Conservation (phyloP, 2,888 invertebrate species). For the Biston stratarius region DNA sequence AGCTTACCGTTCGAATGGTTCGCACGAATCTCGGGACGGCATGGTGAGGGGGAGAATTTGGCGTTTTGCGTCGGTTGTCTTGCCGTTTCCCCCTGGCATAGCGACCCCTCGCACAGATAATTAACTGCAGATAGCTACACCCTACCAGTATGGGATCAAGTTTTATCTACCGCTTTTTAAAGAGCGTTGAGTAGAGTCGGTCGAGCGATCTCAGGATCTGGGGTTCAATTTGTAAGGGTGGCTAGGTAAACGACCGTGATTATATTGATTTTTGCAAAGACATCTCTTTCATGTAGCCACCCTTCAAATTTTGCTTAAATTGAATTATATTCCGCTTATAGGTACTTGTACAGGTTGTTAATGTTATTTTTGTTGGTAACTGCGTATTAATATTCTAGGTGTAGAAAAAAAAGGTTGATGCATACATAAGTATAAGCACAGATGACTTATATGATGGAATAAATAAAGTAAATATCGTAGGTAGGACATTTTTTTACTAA, state of each 20-base stretch:
- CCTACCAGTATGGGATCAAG: slow-evolving; percentile 70
- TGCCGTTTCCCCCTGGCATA: slow-evolving; percentile 61
- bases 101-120: slow-evolving; percentile 77
- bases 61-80: slow-evolving; percentile 67
- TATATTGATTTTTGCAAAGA: slow-evolving; percentile 81
- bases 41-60: slow-evolving; percentile 70
- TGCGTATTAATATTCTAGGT: background rate
- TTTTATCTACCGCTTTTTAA: slow-evolving; percentile 80
- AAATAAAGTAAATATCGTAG: too few relatives aligned
- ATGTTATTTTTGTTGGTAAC: background rate
- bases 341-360: background rate
- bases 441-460: too few relatives aligned
- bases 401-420: too few relatives aligned
- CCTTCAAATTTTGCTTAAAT: slow-evolving; percentile 47
- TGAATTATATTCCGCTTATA: slow-evolving; percentile 22
- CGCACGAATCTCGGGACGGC: slow-evolving; percentile 65
- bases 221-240: slow-evolving; percentile 82
- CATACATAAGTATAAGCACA: too few relatives aligned
- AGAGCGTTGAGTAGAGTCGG: slow-evolving; percentile 64
- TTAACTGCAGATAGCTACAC: slow-evolving; percentile 83
- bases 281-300: slow-evolving; percentile 61
- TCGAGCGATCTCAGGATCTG: slow-evolving; percentile 64
- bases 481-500: too few relatives aligned
- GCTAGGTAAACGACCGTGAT: slow-evolving; percentile 79
- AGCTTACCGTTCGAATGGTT: slow-evolving; percentile 71